Evolutionary conservation across 2,888 invertebrate genomes (phyloP).

Genomic region (Automeris io): DNA sequence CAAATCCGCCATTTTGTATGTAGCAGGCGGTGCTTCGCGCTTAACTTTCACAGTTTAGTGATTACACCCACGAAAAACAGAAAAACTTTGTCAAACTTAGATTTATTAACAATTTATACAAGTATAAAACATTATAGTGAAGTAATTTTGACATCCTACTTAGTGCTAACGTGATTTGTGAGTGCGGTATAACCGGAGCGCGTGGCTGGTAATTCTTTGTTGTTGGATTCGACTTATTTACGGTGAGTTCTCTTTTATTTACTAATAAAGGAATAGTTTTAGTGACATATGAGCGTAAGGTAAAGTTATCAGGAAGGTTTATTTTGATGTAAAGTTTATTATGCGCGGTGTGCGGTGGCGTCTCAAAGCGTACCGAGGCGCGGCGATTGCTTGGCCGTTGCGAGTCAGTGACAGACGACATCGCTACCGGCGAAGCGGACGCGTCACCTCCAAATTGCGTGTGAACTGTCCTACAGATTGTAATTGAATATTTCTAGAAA

Average conservation of each 20-base stretch:
- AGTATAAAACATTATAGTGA: constrained; percentile 52
- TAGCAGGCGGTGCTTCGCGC: constrained; percentile 73
- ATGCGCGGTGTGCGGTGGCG: constrained; percentile 25
- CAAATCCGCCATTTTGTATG: constrained; percentile 78
- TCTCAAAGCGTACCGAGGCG: constrained; percentile 40
- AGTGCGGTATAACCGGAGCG: constrained; percentile 74
- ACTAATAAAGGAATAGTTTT: constrained; percentile 26
- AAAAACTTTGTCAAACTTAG: constrained; percentile 56
- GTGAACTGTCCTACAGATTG: constrained; percentile 47
- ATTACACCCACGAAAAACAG: constrained; percentile 61
- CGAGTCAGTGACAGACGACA: constrained; percentile 53
- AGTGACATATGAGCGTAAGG: constrained; percentile 13
- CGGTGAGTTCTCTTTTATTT: constrained; percentile 56
- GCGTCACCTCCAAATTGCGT: constrained; percentile 56
- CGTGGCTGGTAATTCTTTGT: constrained; percentile 77
- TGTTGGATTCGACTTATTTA: constrained; percentile 71
- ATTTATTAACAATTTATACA: constrained; percentile 49
- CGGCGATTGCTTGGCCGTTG: constrained; percentile 43
- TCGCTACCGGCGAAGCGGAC: constrained; percentile 56
- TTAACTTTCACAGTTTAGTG: constrained; percentile 66
- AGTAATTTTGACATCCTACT: constrained; percentile 46
- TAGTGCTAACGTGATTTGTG: constrained; percentile 73
- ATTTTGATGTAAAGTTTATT: constrained; percentile 21
- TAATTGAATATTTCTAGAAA: constrained; percentile 53
- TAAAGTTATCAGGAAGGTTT: constrained; percentile 19